These are phyloP conservation scores for Tonatia bakeri DNA, from an alignment of 2,113 vertebrate species.

Conservation along the genomic window DNA sequence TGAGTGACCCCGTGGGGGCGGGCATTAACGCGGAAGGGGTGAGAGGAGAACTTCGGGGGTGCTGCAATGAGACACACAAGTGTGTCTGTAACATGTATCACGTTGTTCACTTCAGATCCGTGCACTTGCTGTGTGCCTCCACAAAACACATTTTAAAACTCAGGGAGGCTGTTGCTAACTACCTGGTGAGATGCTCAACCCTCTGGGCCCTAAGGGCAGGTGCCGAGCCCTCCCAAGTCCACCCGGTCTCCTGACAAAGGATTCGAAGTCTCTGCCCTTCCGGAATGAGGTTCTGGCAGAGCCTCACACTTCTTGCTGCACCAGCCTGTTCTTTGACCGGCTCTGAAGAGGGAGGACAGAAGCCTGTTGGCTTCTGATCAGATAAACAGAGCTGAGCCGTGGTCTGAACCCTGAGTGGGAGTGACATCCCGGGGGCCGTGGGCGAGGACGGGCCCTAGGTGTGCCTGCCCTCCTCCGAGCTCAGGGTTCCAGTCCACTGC, in stretches of 20 bases:
- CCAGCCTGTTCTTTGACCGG: not conserved
- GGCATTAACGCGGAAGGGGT: not conserved
- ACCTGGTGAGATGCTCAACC: not conserved
- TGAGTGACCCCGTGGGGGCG: not conserved
- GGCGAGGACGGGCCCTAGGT: not conserved
- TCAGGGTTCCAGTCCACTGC: too few species aligned
- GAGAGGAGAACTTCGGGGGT: not conserved
- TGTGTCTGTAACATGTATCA: not conserved
- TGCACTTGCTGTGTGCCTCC: not conserved
- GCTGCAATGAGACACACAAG: not conserved
- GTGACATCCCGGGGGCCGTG: not conserved
- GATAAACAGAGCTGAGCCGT: not conserved
- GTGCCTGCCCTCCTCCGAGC: not conserved
- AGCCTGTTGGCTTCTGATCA: not conserved
- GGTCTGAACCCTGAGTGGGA: not conserved
- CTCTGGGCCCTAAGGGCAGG: rapidly evolving
- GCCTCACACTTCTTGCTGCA: not conserved
- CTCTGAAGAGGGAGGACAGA: not conserved
- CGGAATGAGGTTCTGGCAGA: not conserved
- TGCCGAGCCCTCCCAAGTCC: not conserved
- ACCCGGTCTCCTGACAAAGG: not conserved
- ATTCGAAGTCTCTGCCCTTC: not conserved
- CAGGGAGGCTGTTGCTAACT: not conserved
- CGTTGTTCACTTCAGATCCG: not conserved
- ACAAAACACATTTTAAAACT: not conserved